A percentile compares a stretch with the other conserved stretches of the same genome.
Conservation (phyloP, 1,140 invertebrate species). For the Drosophila auraria region DNA sequence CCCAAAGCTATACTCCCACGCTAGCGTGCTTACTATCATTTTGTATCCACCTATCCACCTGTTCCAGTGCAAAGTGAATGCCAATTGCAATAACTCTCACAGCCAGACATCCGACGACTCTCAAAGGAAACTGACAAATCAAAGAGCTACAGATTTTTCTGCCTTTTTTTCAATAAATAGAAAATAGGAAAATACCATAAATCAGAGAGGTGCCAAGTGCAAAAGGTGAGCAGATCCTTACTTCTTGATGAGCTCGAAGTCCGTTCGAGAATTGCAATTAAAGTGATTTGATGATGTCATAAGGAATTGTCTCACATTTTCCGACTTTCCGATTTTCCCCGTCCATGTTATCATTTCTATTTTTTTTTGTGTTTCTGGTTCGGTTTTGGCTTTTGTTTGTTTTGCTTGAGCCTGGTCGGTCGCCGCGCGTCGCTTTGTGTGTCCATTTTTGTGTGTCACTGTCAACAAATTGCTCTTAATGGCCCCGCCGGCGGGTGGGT, state of each 20-base stretch:
- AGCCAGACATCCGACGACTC: constrained; percentile 9
- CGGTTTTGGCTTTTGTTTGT: constrained; percentile 19
- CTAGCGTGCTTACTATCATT: constrained; percentile 2
- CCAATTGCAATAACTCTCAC: constrained; percentile 12
- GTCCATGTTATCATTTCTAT: constrained; percentile 32
- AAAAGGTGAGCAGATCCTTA: constrained; percentile 2
- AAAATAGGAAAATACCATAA: constrained; percentile 6
- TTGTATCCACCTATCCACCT: constrained; percentile 29
- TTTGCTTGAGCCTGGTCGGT: constrained; percentile 47
- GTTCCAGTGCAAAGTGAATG: background rate
- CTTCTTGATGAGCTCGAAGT: background rate
- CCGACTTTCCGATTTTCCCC: constrained; percentile 22
- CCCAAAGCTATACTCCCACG: background rate
- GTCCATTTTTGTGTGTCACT: constrained; percentile 81
- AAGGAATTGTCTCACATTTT: constrained; percentile 39
- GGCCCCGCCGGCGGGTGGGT: constrained; percentile 63
- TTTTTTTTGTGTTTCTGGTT: constrained; percentile 8
- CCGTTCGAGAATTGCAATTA: constrained; percentile 23
- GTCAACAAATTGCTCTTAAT: constrained; percentile 84
- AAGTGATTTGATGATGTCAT: constrained; percentile 46
- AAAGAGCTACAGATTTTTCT: background rate
- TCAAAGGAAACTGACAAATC: constrained; percentile 8
- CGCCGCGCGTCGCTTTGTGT: constrained; percentile 60
- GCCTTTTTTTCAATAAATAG: background rate
- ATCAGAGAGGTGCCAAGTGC: constrained; percentile 13